Base-by-base conservation (phyloP, 2,888 invertebrate species). In the Subacronicta megacephala region DNA sequence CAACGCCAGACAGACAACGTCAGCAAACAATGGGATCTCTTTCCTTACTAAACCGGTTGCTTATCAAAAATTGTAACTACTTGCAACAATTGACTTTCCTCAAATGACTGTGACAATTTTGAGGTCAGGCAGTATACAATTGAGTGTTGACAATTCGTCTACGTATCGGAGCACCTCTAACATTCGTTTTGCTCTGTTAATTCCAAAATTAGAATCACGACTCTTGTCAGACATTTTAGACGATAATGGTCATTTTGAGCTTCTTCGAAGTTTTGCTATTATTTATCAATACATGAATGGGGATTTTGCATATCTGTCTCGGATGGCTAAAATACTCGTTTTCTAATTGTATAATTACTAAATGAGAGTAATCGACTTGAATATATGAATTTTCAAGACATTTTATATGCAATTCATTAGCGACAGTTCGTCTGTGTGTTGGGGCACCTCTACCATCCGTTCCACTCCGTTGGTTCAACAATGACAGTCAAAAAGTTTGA, bases 81-180 rank as follows among this genome's bases (percentile, higher is more conserved):
- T 1, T 31, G n/a, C n/a, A 31, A 31, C 41, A 42, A 59, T 33
- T 42, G 33, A 37, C 18, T 38, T 15, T 29, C n/a, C 31, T n/a
- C n/a, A 31, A 31, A 31, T 31, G n/a, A n/a, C 5, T n/a, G n/a
- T 18, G 7, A 20, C 49, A 60, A 60, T 61, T 66, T 42, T 36
- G 50, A 61, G 67, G 50, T 66, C 61, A 60, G 16, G 7, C 13
- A 16, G 54, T 31, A 31, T 31, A 6, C 31, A 31, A 12, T 31
- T n/a, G 5, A 26, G 26, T 31, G 31, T 31, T 31, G 31, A 31
- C 31, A 31, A 31, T 31, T 31, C n/a, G 31, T n/a, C 31, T 31
- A 31, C n/a, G 31, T 31, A 31, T 31, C 31, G 31, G n/a, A 31
- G 4, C 31, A 31, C 31, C 31, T 31, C 31, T 31, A 31, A n/a